These are phyloP conservation scores for Panorpa germanica DNA, from an alignment of 2,888 invertebrate genomes.

Conservation along the genomic window DNA sequence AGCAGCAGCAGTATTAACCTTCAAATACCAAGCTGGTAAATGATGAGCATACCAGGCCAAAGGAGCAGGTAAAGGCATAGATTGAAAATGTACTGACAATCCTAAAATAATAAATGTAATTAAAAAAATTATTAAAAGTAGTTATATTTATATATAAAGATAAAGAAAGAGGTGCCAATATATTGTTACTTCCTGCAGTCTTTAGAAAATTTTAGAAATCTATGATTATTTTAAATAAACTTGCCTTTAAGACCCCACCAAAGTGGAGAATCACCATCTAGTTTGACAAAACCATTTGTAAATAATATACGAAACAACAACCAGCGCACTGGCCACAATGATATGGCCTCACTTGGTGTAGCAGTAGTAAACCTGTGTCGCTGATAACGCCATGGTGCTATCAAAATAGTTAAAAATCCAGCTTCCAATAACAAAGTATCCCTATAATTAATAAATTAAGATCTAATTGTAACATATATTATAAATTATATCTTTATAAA, in stretches of 20 bases:
- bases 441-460: constrained; percentile 26
- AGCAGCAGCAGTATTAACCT: constrained; percentile 34
- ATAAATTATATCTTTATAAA: too few relatives aligned
- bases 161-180: too few relatives aligned
- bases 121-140: constrained; percentile 6
- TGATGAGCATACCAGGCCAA: constrained; percentile 55
- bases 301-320: constrained; percentile 34
- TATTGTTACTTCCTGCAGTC: too few relatives aligned
- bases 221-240: too few relatives aligned
- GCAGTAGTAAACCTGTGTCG: constrained; percentile 23
- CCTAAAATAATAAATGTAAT: constrained; percentile 24
- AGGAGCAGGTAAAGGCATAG: constrained; percentile 53
- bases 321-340: constrained; percentile 52
- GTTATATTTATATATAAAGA: constrained; percentile 1
- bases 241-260: too few relatives aligned
- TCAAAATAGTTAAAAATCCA: constrained; percentile 45
- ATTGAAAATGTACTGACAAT: constrained; percentile 47
- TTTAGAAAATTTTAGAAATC: too few relatives aligned
- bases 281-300: too few relatives aligned
- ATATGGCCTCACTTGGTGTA: constrained; percentile 30
- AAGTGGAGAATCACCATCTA: too few relatives aligned
- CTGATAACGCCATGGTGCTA: constrained; percentile 40
- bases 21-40: constrained; percentile 45
- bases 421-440: constrained; percentile 55
- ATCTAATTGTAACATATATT: too few relatives aligned